Base-by-base conservation (phyloP, 2,888 invertebrate species). In the Drosophila falleni region DNA sequence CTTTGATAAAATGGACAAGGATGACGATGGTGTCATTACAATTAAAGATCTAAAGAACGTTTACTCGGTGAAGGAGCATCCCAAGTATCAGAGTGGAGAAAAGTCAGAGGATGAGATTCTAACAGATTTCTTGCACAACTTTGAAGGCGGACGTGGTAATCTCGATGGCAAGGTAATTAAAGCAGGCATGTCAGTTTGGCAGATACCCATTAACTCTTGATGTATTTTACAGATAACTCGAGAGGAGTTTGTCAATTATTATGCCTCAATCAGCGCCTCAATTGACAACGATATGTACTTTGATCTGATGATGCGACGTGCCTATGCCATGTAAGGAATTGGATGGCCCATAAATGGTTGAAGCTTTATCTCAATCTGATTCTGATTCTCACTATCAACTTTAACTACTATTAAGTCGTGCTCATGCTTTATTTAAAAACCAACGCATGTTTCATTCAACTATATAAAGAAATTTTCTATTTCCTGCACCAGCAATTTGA, bases 251-350 rank as follows among this genome's bases (percentile, higher is more conserved):
- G 93, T 96, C 91, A 97, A 98, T 93, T 99, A 98, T 93, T 99
- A 99, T 93, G 95, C 96, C 74, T 97, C 97, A 15, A 96, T 99
- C 78, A 98, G 98, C 92, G 98, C 98, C 41, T 98, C 98, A 1
- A 97, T 99, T 81, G 98, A 99, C 92, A 96, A 96, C 80, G 98
- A 99, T 91, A 96, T 96, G 71, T 99, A 97, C 92, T 99, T 99
- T 92, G 98, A 98, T 92, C 94, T 98, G 71, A 97, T 98, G 97
- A 98, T 99, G 95, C 95, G 98, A 66, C 97, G 97, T 89, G 96
- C 97, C 5, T 99, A 97, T 94, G 97, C 97, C 91, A 94, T 98
- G 80, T 97, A 95, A 95, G 44, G 31, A 5, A 16, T 15, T 0
- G 13, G 9, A 6, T 19, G 31, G 10, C 33, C 29, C 10, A n/a